These are phyloP conservation scores for Microtus obscurus DNA, from an alignment of 2,797 vertebrate genomes.

Conservation along the genomic window DNA sequence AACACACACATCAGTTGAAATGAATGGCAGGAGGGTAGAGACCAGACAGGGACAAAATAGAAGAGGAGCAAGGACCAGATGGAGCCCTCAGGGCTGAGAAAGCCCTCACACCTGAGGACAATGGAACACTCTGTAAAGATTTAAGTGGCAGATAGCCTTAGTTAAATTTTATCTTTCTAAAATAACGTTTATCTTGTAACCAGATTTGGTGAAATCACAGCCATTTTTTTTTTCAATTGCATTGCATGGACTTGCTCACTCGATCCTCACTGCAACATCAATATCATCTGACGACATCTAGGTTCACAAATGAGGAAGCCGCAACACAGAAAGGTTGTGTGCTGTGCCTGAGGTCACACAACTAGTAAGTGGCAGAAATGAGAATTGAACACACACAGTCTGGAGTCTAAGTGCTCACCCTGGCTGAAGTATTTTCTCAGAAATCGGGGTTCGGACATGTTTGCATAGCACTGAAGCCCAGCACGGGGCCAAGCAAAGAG, in stretches of 20 bases:
- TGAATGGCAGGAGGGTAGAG: not conserved
- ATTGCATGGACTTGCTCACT: not conserved
- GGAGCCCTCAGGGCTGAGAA: not conserved
- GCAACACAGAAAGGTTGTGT: conserved; percentile 3
- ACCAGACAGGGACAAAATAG: not conserved
- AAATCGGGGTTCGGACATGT: not conserved
- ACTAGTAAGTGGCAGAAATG: conserved; percentile 10
- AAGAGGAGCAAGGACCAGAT: not conserved
- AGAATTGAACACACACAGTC: not conserved
- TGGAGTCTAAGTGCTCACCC: conserved; percentile 8
- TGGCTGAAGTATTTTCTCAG: not conserved
- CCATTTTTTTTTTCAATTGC: not conserved
- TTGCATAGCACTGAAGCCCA: not conserved
- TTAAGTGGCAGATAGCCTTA: not conserved
- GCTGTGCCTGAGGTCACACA: not conserved
- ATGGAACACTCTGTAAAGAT: not conserved
- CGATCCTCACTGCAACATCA: not conserved
- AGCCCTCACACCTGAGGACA: not conserved
- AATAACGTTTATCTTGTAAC: not conserved
- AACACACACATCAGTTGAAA: not conserved
- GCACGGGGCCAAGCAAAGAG: conserved; percentile 12
- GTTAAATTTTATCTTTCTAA: not conserved
- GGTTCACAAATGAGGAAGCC: not conserved
- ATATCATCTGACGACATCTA: not conserved
- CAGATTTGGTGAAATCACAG: not conserved